Percentiles rank a stretch among this genome's conserved stretches.
These are phyloP conservation scores for Notiomystis cincta DNA, from an alignment of 2,113 vertebrate genomes.

Conservation along the genomic window DNA sequence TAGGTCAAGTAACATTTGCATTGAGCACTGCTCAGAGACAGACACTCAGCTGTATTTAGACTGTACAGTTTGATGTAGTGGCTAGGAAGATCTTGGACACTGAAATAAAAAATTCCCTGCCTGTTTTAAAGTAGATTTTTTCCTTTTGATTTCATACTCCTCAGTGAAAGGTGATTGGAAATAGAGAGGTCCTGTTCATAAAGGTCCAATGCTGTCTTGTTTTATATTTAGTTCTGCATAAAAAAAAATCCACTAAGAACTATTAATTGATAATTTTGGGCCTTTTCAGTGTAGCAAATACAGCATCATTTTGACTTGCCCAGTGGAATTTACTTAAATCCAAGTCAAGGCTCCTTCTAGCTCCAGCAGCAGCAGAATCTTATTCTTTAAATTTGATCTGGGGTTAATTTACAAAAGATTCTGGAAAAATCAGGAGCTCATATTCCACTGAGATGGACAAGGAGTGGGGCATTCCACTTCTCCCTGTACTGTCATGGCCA, in stretches of 20 bases:
- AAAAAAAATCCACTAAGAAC: not conserved
- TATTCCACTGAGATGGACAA: not conserved
- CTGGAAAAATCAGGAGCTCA: not conserved
- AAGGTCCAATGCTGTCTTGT: not conserved
- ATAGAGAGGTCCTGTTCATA: not conserved
- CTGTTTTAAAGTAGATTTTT: not conserved
- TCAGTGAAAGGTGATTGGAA: not conserved
- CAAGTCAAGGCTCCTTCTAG: not conserved
- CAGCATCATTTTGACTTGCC: not conserved
- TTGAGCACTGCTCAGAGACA: not conserved
- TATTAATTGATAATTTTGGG: not conserved
- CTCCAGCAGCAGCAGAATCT: not conserved
- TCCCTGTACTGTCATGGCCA: accelerated
- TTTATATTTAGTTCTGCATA: not conserved
- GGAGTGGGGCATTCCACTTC: not conserved
- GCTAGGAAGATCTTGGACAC: not conserved
- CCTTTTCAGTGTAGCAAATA: not conserved
- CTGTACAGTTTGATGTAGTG: not conserved
- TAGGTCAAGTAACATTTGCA: slow-evolving; percentile 46
- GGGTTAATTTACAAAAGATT: not conserved
- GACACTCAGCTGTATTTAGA: not conserved
- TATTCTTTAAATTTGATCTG: not conserved
- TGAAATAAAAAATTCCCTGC: not conserved
- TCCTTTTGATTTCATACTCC: not conserved
- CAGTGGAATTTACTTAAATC: not conserved